phyloP scores from a whole-genome alignment of 2,888 invertebrate species.

The Pollenia labialis region DNA sequence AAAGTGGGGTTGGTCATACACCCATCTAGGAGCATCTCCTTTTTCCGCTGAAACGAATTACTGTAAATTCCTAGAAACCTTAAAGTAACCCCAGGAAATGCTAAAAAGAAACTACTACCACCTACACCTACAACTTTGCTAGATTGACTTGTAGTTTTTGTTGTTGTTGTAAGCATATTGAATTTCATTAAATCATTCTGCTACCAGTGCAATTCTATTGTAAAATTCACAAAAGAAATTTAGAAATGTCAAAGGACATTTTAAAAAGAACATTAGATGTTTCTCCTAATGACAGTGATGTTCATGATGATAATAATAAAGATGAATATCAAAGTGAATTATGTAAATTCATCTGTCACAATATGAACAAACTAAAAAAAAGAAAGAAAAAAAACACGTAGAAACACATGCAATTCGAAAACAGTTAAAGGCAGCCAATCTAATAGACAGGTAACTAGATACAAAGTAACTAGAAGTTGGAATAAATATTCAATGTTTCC shows the following conservation, averaged over 20 bases:
- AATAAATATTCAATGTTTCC: not conserved
- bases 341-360: slow-evolving; percentile 60
- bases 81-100: slow-evolving; percentile 4
- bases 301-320: not conserved
- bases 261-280: slow-evolving; percentile 15
- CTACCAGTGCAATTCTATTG: slow-evolving; percentile 8
- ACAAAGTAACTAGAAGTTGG: not conserved
- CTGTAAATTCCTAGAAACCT: not conserved
- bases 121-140: too few relatives aligned
- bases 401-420: not conserved
- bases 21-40: too few relatives aligned
- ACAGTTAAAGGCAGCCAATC: not conserved
- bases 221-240: slow-evolving; percentile 45
- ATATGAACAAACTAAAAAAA: slow-evolving; percentile 24
- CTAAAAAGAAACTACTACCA: slow-evolving; percentile 1
- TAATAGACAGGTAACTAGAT: not conserved
- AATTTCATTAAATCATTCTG: slow-evolving; percentile 28
- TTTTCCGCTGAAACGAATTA: too few relatives aligned
- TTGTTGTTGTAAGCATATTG: slow-evolving; percentile 30
- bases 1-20: too few relatives aligned
- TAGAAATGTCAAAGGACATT: slow-evolving; percentile 58
- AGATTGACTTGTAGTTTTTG: too few relatives aligned
- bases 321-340: slow-evolving; percentile 66
- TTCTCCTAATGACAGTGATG: not conserved
- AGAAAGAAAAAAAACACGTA: not conserved